Base-by-base conservation (phyloP, 2,113 vertebrate species). In the Rhinogobius similis region DNA sequence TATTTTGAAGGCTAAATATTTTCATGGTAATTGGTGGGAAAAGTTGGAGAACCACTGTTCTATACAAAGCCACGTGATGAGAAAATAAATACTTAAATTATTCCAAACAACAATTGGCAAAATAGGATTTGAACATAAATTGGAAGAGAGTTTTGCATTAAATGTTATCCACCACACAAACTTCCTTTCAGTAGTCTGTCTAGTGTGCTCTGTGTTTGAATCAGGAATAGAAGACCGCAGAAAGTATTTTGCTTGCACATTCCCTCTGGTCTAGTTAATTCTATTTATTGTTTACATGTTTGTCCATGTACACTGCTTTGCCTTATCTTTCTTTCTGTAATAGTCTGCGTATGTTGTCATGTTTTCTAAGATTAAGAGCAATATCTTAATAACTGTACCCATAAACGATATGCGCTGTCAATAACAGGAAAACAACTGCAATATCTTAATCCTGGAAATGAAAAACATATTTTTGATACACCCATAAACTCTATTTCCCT, bases 311-410 rank as follows among this genome's bases (percentile, higher is more conserved):
- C 72, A 73, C 67, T 82, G 72, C 66, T 84, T 72, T 80, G 70
- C 83, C 61, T 79, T 81, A 72, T 84, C 65, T 79, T 65, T 61
- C 46, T 27, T 76, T 75, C 52, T 18, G 41, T 73, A 66, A 29
- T 39, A 39, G 70, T 67, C 62, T 23, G 52, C 27, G 64, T 46
- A 29, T 24, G 41, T 23, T 58, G 70, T 77, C 55, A 66, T 67
- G 70, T 76, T 77, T 62, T 85, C 62, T 69, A 68, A 81, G 63
- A 83, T 77, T 78, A 56, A 73, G 83, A 91, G 87, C 87, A 89
- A 91, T 89, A 89, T 70, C 78, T 70, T 77, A 27, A 46, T 46
- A 46, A 32, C 56, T 61, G 76, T 23, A 59, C 74, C 70, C 69
- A 58, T 18, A 68, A 77, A 73, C 77, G 55, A 59, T 76, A 81